phyloP scores from a whole-genome alignment of 2,113 vertebrate genomes.

The Atrichornis clamosus region DNA sequence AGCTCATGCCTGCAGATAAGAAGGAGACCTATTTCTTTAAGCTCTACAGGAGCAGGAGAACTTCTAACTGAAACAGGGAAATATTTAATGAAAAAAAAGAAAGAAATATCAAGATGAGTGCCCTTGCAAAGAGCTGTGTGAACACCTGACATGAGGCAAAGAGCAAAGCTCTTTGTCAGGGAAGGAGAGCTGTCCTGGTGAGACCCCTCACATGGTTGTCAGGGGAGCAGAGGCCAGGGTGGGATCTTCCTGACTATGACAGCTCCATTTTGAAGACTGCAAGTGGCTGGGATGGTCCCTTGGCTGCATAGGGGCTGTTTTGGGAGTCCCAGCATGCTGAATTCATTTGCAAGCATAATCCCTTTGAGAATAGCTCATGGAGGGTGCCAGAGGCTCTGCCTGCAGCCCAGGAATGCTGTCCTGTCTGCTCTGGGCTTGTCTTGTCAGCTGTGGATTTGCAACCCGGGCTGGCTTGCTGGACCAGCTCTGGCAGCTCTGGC shows the following conservation, averaged over 20 bases:
- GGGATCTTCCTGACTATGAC: background rate
- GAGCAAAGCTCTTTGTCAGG: background rate
- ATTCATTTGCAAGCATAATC: conserved; percentile 9
- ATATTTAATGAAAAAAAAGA: background rate
- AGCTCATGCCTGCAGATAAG: background rate
- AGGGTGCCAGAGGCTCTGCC: conserved; percentile 17
- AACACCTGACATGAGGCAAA: background rate
- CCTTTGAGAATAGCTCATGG: background rate
- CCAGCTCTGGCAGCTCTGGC: background rate
- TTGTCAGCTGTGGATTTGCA: conserved; percentile 40
- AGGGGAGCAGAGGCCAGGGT: background rate
- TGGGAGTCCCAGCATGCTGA: background rate
- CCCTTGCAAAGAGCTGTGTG: background rate
- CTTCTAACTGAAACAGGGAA: background rate
- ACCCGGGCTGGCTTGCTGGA: conserved; percentile 10
- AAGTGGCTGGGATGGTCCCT: background rate
- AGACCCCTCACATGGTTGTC: background rate
- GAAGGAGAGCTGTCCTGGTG: background rate
- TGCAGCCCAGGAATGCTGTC: background rate
- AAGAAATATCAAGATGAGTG: background rate
- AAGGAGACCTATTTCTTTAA: background rate
- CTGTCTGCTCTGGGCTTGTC: conserved; percentile 12
- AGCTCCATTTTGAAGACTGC: background rate
- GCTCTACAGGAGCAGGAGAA: background rate
- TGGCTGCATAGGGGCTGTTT: background rate